Percentiles rank a stretch among this genome's conserved stretches.
Conservation (phyloP, 2,113 vertebrate species). For the Albula glossodonta region DNA sequence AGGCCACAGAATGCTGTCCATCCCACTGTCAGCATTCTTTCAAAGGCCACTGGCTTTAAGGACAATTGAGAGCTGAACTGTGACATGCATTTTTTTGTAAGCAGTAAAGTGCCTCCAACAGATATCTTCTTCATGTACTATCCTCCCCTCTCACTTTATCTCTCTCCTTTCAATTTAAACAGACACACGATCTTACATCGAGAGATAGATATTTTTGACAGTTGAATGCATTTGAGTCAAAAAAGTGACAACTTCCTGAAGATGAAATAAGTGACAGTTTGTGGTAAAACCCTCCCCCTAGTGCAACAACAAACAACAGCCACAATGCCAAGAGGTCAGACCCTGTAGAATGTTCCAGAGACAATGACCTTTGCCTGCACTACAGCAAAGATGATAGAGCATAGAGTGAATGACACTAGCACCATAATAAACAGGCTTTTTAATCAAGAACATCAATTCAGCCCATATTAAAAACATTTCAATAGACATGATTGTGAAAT, state of each 20-base stretch:
- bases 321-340: neutral
- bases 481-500: too few relatives aligned
- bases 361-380: neutral
- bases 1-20: conserved; percentile 3
- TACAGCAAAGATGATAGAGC: neutral
- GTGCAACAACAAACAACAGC: neutral
- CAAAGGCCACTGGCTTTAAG: conserved; percentile 25
- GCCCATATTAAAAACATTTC: too few relatives aligned
- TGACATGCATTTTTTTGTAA: neutral
- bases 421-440: neutral
- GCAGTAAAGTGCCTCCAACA: neutral
- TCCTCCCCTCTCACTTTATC: neutral
- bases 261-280: neutral
- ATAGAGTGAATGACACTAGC: neutral
- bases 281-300: neutral
- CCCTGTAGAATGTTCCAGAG: neutral
- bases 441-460: neutral
- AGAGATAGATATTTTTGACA: too few relatives aligned
- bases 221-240: too few relatives aligned
- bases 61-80: conserved; percentile 21
- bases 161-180: neutral
- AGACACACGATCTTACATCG: too few relatives aligned
- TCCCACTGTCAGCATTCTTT: conserved; percentile 31
- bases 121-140: neutral
- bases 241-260: neutral